phyloP scores from a whole-genome alignment of 2,797 vertebrate species.

The Tiaroga cobitis region DNA sequence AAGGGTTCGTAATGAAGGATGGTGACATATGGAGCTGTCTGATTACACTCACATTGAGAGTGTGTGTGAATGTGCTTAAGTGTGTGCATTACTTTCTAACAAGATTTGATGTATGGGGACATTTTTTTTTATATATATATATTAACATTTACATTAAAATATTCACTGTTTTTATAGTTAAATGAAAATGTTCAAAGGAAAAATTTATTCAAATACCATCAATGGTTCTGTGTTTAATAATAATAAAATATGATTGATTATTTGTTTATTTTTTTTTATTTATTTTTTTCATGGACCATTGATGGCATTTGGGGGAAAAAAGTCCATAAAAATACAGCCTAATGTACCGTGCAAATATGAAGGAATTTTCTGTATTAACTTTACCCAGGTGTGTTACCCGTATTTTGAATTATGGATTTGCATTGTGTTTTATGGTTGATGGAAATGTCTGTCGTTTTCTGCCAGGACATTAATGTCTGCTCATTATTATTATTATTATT shows the following conservation, averaged over 20 bases:
- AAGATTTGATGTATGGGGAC: not conserved
- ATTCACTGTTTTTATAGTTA: not conserved
- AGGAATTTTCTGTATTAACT: no score
- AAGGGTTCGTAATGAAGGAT: conserved; percentile 79
- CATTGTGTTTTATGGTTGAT: not conserved
- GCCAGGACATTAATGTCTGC: not conserved
- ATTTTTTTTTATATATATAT: not conserved
- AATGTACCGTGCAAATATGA: not conserved
- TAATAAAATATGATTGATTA: not conserved
- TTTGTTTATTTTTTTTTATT: no score
- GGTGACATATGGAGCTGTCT: conserved; percentile 69
- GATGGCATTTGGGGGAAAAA: not conserved
- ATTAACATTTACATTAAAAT: not conserved
- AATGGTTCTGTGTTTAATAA: not conserved
- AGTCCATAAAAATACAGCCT: not conserved
- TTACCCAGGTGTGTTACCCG: no score
- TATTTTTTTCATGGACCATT: not conserved
- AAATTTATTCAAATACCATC: not conserved
- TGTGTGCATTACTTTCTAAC: not conserved
- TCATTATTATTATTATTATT: no score
- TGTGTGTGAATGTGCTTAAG: conserved; percentile 30
- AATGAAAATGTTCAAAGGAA: not conserved
- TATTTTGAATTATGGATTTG: no score
- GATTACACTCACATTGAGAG: conserved; percentile 50
- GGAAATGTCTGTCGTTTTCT: not conserved